Percentiles rank a stretch among this genome's conserved stretches.
Conservation (phyloP, 1,140 invertebrate genomes). For the Drosophila kohkoa region DNA sequence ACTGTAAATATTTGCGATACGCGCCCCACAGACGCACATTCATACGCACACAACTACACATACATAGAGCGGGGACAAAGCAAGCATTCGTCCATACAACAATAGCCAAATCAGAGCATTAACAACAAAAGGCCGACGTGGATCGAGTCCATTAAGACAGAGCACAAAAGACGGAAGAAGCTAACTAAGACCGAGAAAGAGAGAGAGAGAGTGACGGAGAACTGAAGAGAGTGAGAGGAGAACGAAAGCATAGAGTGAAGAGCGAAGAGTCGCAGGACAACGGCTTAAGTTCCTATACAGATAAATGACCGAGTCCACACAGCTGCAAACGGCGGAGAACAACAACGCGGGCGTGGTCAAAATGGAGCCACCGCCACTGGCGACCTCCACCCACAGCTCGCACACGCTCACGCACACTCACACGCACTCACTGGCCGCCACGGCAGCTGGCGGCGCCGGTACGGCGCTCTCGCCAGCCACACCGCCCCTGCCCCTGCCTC, state of each 20-base stretch:
- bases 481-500: conserved; percentile 50
- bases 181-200: neutral
- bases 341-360: conserved; percentile 84
- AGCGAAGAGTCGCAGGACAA: conserved; percentile 8
- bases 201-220: neutral
- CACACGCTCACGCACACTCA: conserved; percentile 29
- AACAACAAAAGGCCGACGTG: conserved; percentile 58
- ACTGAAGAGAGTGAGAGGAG: neutral
- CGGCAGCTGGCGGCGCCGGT: conserved; percentile 62
- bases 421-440: conserved; percentile 49
- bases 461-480: conserved; percentile 69
- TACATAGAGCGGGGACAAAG: conserved; percentile 27
- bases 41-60: conserved; percentile 1
- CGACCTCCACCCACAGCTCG: conserved; percentile 60
- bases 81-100: conserved; percentile 30
- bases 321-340: conserved; percentile 84
- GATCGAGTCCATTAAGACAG: conserved; percentile 66
- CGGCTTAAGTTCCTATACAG: conserved; percentile 37
- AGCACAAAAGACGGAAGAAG: conserved; percentile 28
- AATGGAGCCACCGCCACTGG: conserved; percentile 84
- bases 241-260: conserved; percentile 2
- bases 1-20: conserved; percentile 74
- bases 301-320: conserved; percentile 84
- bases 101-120: conserved; percentile 48
- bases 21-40: conserved; percentile 37